Base-by-base conservation (phyloP, 2,113 vertebrate genomes). In the Tragelaphus imberbis region DNA sequence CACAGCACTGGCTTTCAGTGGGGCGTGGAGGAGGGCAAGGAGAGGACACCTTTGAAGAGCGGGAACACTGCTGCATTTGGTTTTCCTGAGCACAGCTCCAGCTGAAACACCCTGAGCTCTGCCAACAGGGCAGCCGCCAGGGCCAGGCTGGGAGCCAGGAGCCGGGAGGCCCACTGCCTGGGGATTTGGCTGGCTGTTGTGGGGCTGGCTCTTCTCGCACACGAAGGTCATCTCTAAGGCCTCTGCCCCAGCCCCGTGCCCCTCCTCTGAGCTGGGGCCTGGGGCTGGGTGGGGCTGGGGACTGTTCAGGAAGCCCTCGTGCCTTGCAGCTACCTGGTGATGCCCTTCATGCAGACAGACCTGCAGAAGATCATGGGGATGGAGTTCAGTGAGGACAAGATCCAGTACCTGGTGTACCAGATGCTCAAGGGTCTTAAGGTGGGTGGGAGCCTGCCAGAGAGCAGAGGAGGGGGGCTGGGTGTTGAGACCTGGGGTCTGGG, bases 301-400 rank as follows among this genome's bases (percentile, higher is more conserved):
- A 63, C 53, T 21, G 33, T 59, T 55, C 71, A 65, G n/a, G 23
- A 92, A 87, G 51, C 25, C 75, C 88, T 49, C 2, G 0, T 98
- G 93, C 94, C 94, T 99, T 98, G 97, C 98, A 99, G 99, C 98
- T 99, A 99, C 98, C 99, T 99, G 99, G 99, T 99, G 98, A 99
- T 99, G 99, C 99, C 99, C 7, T 99, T 99, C 99, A 99, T 99
- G 99, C 99, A 99, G 98, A 99, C 99, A 12, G 99, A 99, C 98
- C 99, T 99, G 97, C 99, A 99, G 56, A 99, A 99, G 98, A 99
- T 99, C 98, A 99, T 99, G 98, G 99, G 99, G 84, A 98, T 99
- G 84, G 99, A 99, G 89, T 99, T 99, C 96, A 99, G 99, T 53
- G 99, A 99, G 68, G 99, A 99, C 96, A 99, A 99, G 98, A 98